Percentiles rank a stretch among this genome's conserved stretches.
Conservation (phyloP, 2,888 invertebrate genomes). For the Boloria selene region DNA sequence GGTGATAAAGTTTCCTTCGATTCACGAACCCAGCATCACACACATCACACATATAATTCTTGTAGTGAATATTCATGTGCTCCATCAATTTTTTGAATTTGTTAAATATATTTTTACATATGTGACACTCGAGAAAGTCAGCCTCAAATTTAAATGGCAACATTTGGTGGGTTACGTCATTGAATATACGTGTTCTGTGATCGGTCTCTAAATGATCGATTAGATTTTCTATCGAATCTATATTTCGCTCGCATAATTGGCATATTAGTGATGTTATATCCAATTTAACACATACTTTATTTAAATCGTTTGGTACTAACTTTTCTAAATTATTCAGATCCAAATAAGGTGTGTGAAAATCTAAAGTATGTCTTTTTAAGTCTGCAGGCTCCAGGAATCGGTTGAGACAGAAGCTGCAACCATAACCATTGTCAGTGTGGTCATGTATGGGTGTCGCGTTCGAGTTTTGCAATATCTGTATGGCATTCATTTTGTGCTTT, state of each 20-base stretch:
- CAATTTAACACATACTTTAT: slow-evolving; percentile 52
- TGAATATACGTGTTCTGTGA: slow-evolving; percentile 45
- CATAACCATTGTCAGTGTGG: slow-evolving; percentile 52
- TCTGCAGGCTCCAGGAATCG: slow-evolving; percentile 50
- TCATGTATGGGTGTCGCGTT: slow-evolving; percentile 62
- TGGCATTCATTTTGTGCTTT: slow-evolving; percentile 56
- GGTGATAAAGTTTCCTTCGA: slow-evolving; percentile 54
- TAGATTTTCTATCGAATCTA: slow-evolving; percentile 45
- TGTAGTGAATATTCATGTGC: slow-evolving; percentile 68
- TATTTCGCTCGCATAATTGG: slow-evolving; percentile 41
- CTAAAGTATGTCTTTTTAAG: slow-evolving; percentile 55
- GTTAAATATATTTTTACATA: slow-evolving; percentile 47
- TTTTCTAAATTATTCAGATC: background rate
- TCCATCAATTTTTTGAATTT: slow-evolving; percentile 55
- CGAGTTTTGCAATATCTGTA: slow-evolving; percentile 52
- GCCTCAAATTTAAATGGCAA: slow-evolving; percentile 56
- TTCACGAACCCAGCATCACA: slow-evolving; percentile 65
- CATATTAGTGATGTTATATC: slow-evolving; percentile 57
- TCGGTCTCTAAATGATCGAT: slow-evolving; percentile 43
- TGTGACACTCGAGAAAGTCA: slow-evolving; percentile 45
- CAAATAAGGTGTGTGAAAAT: background rate
- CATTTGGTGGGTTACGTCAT: slow-evolving; percentile 51
- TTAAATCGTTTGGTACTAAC: slow-evolving; percentile 34
- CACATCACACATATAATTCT: slow-evolving; percentile 61
- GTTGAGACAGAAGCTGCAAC: slow-evolving; percentile 55